Evolutionary conservation across 2,113 vertebrate genomes (phyloP).

Genomic region (Poicephalus gulielmi): DNA sequence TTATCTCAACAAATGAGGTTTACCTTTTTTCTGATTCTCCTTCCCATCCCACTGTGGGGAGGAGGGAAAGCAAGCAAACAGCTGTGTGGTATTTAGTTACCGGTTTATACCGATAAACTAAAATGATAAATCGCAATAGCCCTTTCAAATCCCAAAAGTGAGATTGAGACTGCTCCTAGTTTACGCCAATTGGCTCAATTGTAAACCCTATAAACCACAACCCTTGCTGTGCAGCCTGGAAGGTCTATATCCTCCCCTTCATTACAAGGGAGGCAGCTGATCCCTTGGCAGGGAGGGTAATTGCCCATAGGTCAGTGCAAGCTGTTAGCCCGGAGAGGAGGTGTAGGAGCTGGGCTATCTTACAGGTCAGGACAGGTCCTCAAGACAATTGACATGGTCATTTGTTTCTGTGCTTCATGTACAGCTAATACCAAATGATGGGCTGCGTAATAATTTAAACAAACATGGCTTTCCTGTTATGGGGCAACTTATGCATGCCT

Average conservation of each 20-base stretch:
- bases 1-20: not conserved
- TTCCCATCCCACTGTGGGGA: not conserved
- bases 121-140: not conserved
- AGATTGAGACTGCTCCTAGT: not conserved
- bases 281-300: not conserved
- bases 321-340: not conserved
- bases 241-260: too few relatives aligned
- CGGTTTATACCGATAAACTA: not conserved
- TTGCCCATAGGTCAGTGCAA: too few relatives aligned
- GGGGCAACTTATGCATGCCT: rapidly evolving
- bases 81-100: not conserved
- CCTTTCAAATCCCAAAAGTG: not conserved
- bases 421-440: not conserved
- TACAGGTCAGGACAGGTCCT: not conserved
- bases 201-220: not conserved
- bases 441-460: not conserved
- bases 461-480: not conserved
- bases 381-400: not conserved
- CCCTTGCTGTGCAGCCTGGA: not conserved
- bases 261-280: not conserved
- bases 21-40: not conserved
- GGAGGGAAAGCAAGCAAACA: not conserved
- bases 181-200: not conserved
- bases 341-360: not conserved
- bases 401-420: not conserved